Base-by-base conservation (phyloP, 2,797 vertebrate species). In the Eulemur mongoz region DNA sequence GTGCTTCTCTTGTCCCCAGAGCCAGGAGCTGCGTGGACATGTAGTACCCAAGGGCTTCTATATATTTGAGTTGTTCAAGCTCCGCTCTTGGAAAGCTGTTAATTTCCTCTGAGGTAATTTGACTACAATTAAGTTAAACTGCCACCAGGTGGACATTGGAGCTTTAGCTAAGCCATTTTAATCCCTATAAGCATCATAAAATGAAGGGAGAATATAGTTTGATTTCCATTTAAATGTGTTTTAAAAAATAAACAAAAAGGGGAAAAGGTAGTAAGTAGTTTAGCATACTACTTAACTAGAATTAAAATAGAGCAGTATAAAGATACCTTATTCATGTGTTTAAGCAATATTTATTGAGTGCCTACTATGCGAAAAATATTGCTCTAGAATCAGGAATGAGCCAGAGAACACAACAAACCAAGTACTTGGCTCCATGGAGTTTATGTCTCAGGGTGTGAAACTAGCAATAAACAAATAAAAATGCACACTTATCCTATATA, bases 131-230 rank as follows among this genome's bases (percentile, higher is more conserved):
- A 96, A 96, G 45, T 82, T 95, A 97, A 95, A 2, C 89, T 96
- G 86, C 89, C 91, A 94, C 92, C 87, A 97, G 80, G 96, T 95
- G 94, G 95, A 96, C 76, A 80, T 4, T 87, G 96, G 80, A 87
- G 90, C 8, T 61, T 94, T 87, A 52, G 52, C 95, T 92, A 97
- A 97, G 0, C 86, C 43, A 69, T 87, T 94, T 94, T 94, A 87
- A 94, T 95, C 80, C 94, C 91, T 80, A 12, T 20, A 92, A 93
- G 86, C 82, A 92, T 75, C 63, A 67, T 92, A 80, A 86, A 94
- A 85, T 82, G 35, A 82, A 61, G 63, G 63, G 57, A 95, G 30
- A 85, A 76, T 83, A 22, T 87, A 92, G 54, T 25, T 82, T 90
- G 35, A 93, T 86, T 96, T 82, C 50, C 70, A 93, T 27, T 86